Evolutionary conservation across 2,113 vertebrate genomes (phyloP), one percentile per base, ranked within the genome.

Genomic region (Phylloscopus whistleri): DNA sequence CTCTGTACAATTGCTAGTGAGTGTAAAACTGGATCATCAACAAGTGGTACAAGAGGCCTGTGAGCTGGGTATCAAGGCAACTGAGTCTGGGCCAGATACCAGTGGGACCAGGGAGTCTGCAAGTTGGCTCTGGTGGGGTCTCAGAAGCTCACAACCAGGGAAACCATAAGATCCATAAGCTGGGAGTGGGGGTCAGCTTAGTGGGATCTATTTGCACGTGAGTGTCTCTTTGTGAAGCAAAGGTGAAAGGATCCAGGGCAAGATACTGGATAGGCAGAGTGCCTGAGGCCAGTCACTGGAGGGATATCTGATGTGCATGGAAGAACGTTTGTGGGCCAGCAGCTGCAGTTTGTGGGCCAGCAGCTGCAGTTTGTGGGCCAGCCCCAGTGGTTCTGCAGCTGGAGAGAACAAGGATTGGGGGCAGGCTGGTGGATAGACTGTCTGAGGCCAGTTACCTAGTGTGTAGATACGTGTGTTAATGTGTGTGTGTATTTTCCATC

Each of bases 111-210:
- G 8, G 59, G 19, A 2, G 26, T 30, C 44, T 84, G 30, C 41
- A 44, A 6, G 30, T 2, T 60, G 46, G 2, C 24, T 91, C 2
- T 0, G 0, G 17, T 3, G 16, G 35, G 20, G 18, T 91, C 18
- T 7, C 33, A 37, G 53, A 44, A 80, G 12, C 26, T 76, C 43
- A 33, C 2, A 1, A 3, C 9, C 41, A 30, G 16, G 22, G n/a
- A 89, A 28, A 49, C 18, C 10, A 11, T 15, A 26, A 81, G 13
- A 30, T 88, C 43, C 51, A 2, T 31, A 23, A 37, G 7, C 37
- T 52, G 16, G 7, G 14, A 55, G 15, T 1, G 0, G 16, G 7
- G 9, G 3, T 17, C 1, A 0, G 2, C 13, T 58, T 6, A 7
- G 26, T 23, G 48, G 5, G 31, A 85, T 78, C 13, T 5, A 6